phyloP scores from a whole-genome alignment of 2,113 vertebrate species.

The Pterophyllum scalare region DNA sequence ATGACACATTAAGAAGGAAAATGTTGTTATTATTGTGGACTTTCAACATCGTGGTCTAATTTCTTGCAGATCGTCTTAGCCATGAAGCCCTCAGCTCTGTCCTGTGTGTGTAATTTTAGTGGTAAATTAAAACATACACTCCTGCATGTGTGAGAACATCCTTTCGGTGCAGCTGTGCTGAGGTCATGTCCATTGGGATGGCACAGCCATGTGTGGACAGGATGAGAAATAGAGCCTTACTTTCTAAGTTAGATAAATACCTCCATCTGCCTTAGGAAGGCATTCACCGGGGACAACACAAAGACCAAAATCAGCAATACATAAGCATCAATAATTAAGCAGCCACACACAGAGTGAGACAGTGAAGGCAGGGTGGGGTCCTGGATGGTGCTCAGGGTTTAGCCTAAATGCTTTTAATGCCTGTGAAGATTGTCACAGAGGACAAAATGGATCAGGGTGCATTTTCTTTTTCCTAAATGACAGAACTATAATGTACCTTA shows the following conservation, averaged over 20 bases:
- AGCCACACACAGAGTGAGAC: conserved; percentile 67
- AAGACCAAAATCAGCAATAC: conserved; percentile 84
- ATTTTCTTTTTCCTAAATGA: conserved; percentile 31
- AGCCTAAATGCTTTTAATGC: conserved; percentile 63
- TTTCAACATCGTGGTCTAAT: neutral
- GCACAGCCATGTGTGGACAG: conserved; percentile 62
- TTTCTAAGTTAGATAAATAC: conserved; percentile 82
- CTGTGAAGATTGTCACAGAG: conserved; percentile 37
- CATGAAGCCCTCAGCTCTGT: neutral
- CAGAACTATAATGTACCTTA: neutral
- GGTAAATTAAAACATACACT: conserved; percentile 55
- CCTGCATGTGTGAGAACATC: conserved; percentile 38
- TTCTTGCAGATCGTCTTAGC: neutral
- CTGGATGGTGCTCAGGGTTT: conserved; percentile 42
- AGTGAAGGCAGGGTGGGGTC: conserved; percentile 56
- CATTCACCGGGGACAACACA: conserved; percentile 78
- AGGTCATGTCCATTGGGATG: conserved; percentile 82
- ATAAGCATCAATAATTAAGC: conserved; percentile 86
- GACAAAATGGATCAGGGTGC: conserved; percentile 10
- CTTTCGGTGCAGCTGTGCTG: conserved; percentile 70
- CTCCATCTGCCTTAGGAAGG: conserved; percentile 68
- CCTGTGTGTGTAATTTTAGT: conserved; percentile 32
- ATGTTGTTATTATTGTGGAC: neutral
- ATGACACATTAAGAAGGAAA: neutral
- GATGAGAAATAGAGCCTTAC: conserved; percentile 78